Percentiles rank a stretch among this genome's conserved stretches.
Evolutionary conservation across 2,113 vertebrate species (phyloP).

Genomic region (Microcebus jonahi): DNA sequence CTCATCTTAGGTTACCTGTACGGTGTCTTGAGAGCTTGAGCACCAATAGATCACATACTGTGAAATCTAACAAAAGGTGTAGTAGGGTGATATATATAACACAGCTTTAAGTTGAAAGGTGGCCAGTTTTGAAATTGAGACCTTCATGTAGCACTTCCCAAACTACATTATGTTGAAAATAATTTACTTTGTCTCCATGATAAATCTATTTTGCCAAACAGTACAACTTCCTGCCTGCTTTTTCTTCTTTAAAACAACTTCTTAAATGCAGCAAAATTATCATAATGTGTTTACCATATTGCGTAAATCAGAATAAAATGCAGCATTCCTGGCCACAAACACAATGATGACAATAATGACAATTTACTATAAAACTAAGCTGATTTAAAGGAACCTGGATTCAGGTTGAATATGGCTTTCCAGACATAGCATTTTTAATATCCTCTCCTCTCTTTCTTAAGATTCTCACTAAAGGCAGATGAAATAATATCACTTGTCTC

Average conservation of each 20-base stretch:
- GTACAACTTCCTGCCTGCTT: not conserved
- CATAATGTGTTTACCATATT: not conserved
- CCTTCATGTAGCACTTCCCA: not conserved
- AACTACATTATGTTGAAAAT: not conserved
- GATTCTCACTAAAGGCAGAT: not conserved
- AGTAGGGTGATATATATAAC: not conserved
- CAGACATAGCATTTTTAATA: not conserved
- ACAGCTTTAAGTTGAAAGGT: not conserved
- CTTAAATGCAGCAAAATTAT: not conserved
- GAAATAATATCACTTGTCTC: not conserved
- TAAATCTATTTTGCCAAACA: not conserved
- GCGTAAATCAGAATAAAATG: not conserved
- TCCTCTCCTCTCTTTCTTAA: not conserved
- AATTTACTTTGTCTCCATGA: not conserved
- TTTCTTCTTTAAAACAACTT: conserved; percentile 19
- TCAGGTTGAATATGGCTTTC: not conserved
- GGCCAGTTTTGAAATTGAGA: not conserved
- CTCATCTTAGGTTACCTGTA: not conserved
- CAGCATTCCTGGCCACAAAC: not conserved
- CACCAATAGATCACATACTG: fast-evolving
- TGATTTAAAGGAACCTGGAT: not conserved
- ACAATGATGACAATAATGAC: not conserved
- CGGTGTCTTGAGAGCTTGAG: not conserved
- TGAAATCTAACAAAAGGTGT: not conserved
- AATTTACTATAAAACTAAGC: conserved; percentile 16